Evolutionary conservation across 1,140 invertebrate genomes (phyloP), one percentile per base, ranked within the genome.

Genomic region (Macrostomum lignano): DNA sequence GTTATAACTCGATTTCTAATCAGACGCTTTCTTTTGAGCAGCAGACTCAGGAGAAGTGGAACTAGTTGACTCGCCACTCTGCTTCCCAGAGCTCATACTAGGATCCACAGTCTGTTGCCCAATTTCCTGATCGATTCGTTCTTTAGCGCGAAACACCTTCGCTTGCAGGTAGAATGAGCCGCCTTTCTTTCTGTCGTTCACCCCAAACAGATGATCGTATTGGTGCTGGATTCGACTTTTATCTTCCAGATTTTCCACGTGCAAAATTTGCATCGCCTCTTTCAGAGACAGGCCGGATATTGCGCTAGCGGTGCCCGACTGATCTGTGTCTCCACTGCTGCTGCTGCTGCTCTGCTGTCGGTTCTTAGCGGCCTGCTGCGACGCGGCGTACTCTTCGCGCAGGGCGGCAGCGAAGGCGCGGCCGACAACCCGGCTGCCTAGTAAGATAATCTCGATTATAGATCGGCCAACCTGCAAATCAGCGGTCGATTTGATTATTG

Each of bases 131-230:
- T 86, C 77, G 38, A 88, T 59, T 44, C 79, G 63, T 59, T 88
- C 79, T 53, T 84, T 86, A 1, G 79, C 81, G 48, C 81, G 62
- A 5, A 77, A 72, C n/a, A 64, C 65, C 66, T 94, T 96, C 2
- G 82, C 91, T 57, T 94, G 86, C 21, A 96, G 46, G 57, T 96
- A 96, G 48, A 94, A 82, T 0, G 82, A 88, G 10, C 84, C 84
- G 21, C 82, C 81, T 61, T 77, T 79, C 1, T 65, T 43, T 55
- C 81, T 82, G 26, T 93, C 84, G 53, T 96, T 96, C 0, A 71
- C 68, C 38, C 67, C 65, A 59, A 93, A 86, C 17, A 94, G 62
- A 51, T 74, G 70, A 36, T 88, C 70, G 51, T 73, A 94, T 39
- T 71, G 74, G 45, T 74, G 72, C 31, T 72, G 55, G 11, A 93